phyloP scores from a whole-genome alignment of 2,113 vertebrate genomes.

The Clarias magur region DNA sequence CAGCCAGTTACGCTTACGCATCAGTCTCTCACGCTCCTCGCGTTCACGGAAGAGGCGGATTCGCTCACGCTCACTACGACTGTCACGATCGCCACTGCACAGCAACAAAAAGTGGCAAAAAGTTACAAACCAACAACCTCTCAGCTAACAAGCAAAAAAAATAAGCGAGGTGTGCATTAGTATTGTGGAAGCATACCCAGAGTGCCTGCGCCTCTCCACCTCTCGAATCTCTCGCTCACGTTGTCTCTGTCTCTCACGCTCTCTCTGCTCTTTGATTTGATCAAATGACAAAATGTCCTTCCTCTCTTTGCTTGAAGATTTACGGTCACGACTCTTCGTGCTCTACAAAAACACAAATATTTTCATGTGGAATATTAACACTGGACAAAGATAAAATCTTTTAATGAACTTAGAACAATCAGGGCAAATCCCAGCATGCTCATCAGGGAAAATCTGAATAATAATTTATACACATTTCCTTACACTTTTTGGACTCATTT shows the following conservation, averaged over 20 bases:
- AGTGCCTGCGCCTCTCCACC: slow-evolving; percentile 83
- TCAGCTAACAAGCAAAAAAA: too few species aligned
- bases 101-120: background rate
- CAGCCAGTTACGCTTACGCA: slow-evolving; percentile 83
- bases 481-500: too few species aligned
- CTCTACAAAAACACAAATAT: slow-evolving; percentile 69
- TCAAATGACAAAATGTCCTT: slow-evolving; percentile 95
- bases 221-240: slow-evolving; percentile 91
- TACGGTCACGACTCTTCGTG: slow-evolving; percentile 88
- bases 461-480: too few species aligned
- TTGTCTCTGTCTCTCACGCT: slow-evolving; percentile 89
- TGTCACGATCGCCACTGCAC: slow-evolving; percentile 76
- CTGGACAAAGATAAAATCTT: background rate
- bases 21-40: slow-evolving; percentile 83
- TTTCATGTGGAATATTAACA: background rate
- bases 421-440: background rate
- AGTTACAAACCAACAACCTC: background rate
- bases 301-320: slow-evolving; percentile 85
- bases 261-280: slow-evolving; percentile 96
- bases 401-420: background rate
- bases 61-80: slow-evolving; percentile 81
- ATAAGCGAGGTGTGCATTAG: accelerated
- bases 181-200: slow-evolving; percentile 56
- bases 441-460: too few species aligned
- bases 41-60: slow-evolving; percentile 84